phyloP scores from a whole-genome alignment of 53 echinoderm and acorn worm species.

The Hippasteria phrygiana region DNA sequence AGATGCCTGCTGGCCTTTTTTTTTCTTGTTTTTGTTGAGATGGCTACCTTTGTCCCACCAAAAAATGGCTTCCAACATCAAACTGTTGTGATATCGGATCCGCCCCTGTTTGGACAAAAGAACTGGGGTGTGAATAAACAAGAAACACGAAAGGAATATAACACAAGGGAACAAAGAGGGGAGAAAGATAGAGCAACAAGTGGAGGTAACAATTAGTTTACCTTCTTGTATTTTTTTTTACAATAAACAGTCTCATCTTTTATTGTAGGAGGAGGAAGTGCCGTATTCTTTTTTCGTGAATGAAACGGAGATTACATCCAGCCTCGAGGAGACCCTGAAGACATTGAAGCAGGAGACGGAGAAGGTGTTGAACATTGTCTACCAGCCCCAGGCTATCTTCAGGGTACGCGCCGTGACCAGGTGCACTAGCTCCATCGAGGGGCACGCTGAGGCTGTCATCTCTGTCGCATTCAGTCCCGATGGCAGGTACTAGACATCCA shows the following conservation, averaged over 20 bases:
- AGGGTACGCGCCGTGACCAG: constrained; percentile 94
- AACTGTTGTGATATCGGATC: too few species aligned
- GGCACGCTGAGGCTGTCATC: constrained; percentile 98
- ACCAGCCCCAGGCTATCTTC: constrained; percentile 98
- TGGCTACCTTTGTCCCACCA: too few species aligned
- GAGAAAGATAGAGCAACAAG: too few species aligned
- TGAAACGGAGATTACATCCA: constrained; percentile 90
- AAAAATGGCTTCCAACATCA: too few species aligned
- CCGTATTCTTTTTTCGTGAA: constrained; percentile 98
- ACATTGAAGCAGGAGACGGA: constrained; percentile 92
- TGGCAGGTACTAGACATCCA: constrained; percentile 82
- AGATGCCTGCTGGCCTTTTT: too few species aligned
- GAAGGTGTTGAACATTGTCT: constrained; percentile 91
- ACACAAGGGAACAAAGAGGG: too few species aligned
- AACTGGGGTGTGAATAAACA: too few species aligned
- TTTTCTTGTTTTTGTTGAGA: too few species aligned
- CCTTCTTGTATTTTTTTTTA: too few species aligned
- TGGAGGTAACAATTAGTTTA: too few species aligned
- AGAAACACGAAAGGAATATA: too few species aligned
- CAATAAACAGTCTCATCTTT: background rate
- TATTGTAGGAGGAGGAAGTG: constrained; percentile 85
- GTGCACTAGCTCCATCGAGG: constrained; percentile 93
- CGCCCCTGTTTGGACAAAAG: too few species aligned
- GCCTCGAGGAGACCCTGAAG: constrained; percentile 76
- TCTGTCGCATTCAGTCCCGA: constrained; percentile 97